A percentile compares a stretch with the other conserved stretches of the same genome.
Conservation (phyloP, 1,140 invertebrate species). For the Drosophila pallidifrons region DNA sequence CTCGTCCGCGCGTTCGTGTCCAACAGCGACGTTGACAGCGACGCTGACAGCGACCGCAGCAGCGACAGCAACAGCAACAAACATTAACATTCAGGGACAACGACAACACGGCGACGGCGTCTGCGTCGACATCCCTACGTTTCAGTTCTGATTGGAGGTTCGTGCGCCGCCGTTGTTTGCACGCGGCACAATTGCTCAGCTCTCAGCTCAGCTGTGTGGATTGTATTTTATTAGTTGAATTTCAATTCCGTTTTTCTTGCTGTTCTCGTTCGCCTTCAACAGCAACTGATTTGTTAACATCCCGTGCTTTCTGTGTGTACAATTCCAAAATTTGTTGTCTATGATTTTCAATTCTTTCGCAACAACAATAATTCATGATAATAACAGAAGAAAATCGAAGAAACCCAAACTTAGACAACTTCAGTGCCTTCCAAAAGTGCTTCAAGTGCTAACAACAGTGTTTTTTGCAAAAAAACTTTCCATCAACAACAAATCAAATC, state of each 20-base stretch:
- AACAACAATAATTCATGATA: constrained; percentile 32
- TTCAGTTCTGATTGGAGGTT: constrained; percentile 83
- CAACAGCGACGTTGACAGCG: constrained; percentile 20
- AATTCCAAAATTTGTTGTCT: constrained; percentile 42
- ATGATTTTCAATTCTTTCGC: constrained; percentile 26
- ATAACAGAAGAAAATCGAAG: constrained; percentile 34
- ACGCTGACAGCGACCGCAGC: constrained; percentile 33
- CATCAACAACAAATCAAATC: constrained; percentile 41
- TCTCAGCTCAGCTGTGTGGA: constrained; percentile 74
- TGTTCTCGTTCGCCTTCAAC: constrained; percentile 38
- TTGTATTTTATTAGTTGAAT: constrained; percentile 59
- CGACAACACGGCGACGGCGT: constrained; percentile 70
- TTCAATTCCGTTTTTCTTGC: constrained; percentile 57
- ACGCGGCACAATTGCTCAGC: constrained; percentile 74
- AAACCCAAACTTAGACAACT: constrained; percentile 43
- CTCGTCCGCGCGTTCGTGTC: constrained; percentile 40
- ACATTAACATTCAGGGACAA: constrained; percentile 74
- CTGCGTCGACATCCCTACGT: constrained; percentile 73
- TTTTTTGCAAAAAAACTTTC: constrained; percentile 52
- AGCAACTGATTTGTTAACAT: constrained; percentile 33
- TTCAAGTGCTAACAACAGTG: constrained; percentile 15
- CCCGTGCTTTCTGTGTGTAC: constrained; percentile 38
- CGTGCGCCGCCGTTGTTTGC: constrained; percentile 71
- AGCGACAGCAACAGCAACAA: constrained; percentile 45
- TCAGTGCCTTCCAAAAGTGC: constrained; percentile 58